Base-by-base conservation (phyloP, 2,888 invertebrate species). In the Cantharis rustica region DNA sequence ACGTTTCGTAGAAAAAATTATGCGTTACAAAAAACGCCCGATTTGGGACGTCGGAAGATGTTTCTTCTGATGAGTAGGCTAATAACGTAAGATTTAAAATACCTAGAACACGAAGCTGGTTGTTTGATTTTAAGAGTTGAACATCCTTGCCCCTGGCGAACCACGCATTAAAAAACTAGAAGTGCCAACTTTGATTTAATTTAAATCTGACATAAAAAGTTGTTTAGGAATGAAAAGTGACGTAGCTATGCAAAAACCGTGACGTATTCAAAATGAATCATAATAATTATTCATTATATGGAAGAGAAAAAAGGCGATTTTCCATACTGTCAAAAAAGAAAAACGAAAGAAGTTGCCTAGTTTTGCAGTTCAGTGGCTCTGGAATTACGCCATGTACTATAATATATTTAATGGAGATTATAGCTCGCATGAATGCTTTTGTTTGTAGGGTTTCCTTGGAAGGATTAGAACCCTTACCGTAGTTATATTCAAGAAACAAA, bases 111-210 rank as follows among this genome's bases (percentile, higher is more conserved):
- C 47, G 47, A 66, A 66, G 20, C 64, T 23, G 20, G 64, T 66
- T 16, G 64, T 66, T 66, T 69, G 69, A 16, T 66, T 66, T 66
- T n/a, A 64, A 66, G 75, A 77, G 75, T 77, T 77, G 75, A 78
- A 75, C 78, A 78, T 78, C 78, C 75, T 78, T 78, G 78, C 78
- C 77, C 75, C 72, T 73, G 75, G 77, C 77, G 23, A 75, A 69
- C 62, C 23, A 17, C 31, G 69, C n/a, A 13, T 47, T 66, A 70
- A 69, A 68, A 68, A 75, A 76, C 66, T 71, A 70, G 76, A 71
- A 66, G 66, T 68, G 70, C 63, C 71, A 68, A 75, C 64, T 16
- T 47, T 26, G 72, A 72, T 68, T 72, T 66, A 31, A 77, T 77
- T 75, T 75, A 75, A 77, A 77, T 70, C 27, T 26, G 17, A n/a